These are phyloP conservation scores for Ochropleura leucogaster DNA, from an alignment of 2,888 invertebrate genomes.

Conservation along the genomic window DNA sequence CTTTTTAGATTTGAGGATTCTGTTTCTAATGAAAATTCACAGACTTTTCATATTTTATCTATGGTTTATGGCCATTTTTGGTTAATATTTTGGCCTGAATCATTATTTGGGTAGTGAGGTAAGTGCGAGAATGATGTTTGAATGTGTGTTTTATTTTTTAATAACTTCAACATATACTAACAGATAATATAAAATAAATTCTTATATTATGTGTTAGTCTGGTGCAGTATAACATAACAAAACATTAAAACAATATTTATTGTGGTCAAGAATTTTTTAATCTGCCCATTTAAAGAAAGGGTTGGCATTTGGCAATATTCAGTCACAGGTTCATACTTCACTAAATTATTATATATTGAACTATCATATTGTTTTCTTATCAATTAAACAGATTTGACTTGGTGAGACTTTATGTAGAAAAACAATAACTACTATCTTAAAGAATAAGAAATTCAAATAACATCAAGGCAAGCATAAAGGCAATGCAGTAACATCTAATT, in stretches of 20 bases:
- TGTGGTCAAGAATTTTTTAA: not conserved
- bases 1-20: not conserved
- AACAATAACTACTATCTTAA: not conserved
- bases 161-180: too few species aligned
- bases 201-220: not conserved
- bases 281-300: not conserved
- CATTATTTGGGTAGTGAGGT: not conserved
- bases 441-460: not conserved
- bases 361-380: too few species aligned
- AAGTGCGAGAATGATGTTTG: not conserved
- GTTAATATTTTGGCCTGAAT: not conserved
- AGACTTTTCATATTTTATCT: not conserved
- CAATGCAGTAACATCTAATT: not conserved
- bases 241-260: not conserved
- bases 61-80: not conserved
- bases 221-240: not conserved
- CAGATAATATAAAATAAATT: too few species aligned
- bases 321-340: not conserved
- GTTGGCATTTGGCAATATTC: constrained; percentile 8
- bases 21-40: too few species aligned
- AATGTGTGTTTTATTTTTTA: too few species aligned
- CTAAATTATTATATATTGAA: not conserved
- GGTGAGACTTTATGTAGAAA: too few species aligned
- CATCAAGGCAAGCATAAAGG: too few species aligned
- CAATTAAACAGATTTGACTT: too few species aligned